A percentile compares a stretch with the other conserved stretches of the same genome.
Conservation (phyloP, 2,888 invertebrate species). For the Choreutis nemorana region DNA sequence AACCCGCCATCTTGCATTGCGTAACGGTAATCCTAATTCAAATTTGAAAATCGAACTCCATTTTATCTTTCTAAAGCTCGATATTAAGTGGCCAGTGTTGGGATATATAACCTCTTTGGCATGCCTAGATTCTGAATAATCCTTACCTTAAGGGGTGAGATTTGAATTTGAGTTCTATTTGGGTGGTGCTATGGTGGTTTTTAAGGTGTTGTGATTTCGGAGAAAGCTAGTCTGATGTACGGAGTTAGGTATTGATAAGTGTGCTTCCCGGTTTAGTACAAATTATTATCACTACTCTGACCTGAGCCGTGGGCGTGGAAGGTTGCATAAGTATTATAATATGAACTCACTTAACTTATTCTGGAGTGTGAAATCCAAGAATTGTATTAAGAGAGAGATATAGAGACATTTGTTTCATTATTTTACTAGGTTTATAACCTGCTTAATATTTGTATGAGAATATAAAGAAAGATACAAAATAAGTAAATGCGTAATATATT, state of each 20-base stretch:
- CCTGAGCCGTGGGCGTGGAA: slow-evolving; percentile 35
- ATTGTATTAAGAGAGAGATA: too few species aligned
- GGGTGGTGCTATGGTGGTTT: too few species aligned
- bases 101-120: slow-evolving; percentile 14
- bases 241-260: slow-evolving; percentile 38
- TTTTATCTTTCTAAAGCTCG: slow-evolving; percentile 20
- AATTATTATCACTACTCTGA: slow-evolving; percentile 38
- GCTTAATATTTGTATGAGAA: too few species aligned
- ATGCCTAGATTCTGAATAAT: background rate
- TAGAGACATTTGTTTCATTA: too few species aligned
- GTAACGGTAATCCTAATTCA: slow-evolving; percentile 16
- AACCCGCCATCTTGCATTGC: slow-evolving; percentile 12
- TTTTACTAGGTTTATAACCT: too few species aligned
- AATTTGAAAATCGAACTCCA: slow-evolving; percentile 20
- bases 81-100: slow-evolving; percentile 17
- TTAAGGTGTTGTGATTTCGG: slow-evolving; percentile 14
- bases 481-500: too few species aligned
- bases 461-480: too few species aligned
- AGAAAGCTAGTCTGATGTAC: slow-evolving; percentile 48
- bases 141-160: background rate
- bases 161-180: background rate
- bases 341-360: too few species aligned
- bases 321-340: slow-evolving; percentile 38
- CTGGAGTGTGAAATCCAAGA: too few species aligned
- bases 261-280: slow-evolving; percentile 38